These are phyloP conservation scores for Cistogaster globosa DNA, from an alignment of 2,888 invertebrate species.

Conservation along the genomic window DNA sequence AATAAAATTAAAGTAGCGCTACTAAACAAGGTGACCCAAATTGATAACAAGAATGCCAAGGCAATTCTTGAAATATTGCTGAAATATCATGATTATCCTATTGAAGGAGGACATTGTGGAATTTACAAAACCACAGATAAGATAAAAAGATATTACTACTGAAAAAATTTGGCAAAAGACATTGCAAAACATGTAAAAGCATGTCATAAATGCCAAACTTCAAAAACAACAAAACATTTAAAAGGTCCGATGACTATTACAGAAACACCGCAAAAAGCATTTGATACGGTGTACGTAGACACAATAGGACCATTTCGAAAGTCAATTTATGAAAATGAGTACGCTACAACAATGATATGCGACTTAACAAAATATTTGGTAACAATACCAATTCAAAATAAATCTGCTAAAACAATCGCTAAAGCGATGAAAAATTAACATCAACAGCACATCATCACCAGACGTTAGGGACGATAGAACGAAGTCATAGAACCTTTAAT, in stretches of 20 bases:
- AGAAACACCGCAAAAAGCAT: no score
- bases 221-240: slow-evolving; percentile 23
- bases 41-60: not conserved
- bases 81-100: not conserved
- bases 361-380: slow-evolving; percentile 58
- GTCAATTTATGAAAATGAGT: no score
- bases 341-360: slow-evolving; percentile 31
- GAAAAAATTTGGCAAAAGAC: slow-evolving; percentile 28
- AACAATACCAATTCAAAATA: slow-evolving; percentile 62
- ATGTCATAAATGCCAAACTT: not conserved
- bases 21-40: slow-evolving; percentile 13
- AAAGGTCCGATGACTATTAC: slow-evolving; percentile 27
- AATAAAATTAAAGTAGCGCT: slow-evolving; percentile 43
- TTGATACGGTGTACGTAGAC: no score
- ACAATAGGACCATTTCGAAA: no score
- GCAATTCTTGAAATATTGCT: no score
- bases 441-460: slow-evolving; percentile 32
- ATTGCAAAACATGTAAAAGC: no score
- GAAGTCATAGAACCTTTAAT: slow-evolving; percentile 28
- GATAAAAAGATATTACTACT: slow-evolving; percentile 60
- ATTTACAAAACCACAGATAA: slow-evolving; percentile 36
- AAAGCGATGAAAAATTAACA: slow-evolving; percentile 28
- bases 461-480: slow-evolving; percentile 19
- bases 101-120: slow-evolving; percentile 41
- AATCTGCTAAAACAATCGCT: slow-evolving; percentile 57